Percentiles rank a stretch among this genome's conserved stretches.
Evolutionary conservation across 1,140 invertebrate genomes (phyloP).

Genomic region (Pseudomyrmex sp.): DNA sequence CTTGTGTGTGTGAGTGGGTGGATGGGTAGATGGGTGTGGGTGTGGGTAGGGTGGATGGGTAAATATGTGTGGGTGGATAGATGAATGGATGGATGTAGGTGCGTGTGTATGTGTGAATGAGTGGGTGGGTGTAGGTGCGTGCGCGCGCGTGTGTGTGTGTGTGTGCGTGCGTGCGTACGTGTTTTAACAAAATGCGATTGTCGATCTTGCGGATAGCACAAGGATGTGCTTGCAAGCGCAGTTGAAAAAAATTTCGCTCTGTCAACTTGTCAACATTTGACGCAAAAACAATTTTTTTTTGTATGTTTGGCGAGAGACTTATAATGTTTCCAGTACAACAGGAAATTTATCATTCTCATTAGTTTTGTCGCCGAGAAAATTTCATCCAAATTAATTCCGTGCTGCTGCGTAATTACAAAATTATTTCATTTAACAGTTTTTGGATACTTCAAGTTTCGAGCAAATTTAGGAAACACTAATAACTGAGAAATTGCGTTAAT

Average conservation of each 20-base stretch:
- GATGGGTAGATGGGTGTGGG: too few relatives aligned
- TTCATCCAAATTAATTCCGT: too few relatives aligned
- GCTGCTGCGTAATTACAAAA: too few relatives aligned
- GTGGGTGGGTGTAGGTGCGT: too few relatives aligned
- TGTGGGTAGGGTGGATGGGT: too few relatives aligned
- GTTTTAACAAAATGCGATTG: slow-evolving; percentile 57
- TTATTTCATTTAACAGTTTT: background rate
- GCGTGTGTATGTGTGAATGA: too few relatives aligned
- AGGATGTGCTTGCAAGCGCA: slow-evolving; percentile 17
- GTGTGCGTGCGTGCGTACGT: slow-evolving; percentile 22
- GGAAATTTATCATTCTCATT: slow-evolving; percentile 18
- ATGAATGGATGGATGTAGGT: too few relatives aligned
- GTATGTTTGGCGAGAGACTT: slow-evolving; percentile 1
- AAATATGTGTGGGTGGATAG: too few relatives aligned
- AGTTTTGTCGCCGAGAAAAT: background rate
- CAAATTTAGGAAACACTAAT: background rate
- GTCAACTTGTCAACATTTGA: slow-evolving; percentile 32
- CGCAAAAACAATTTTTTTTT: slow-evolving; percentile 37
- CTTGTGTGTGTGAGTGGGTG: too few relatives aligned
- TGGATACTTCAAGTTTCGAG: background rate
- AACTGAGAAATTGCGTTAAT: slow-evolving; percentile 8
- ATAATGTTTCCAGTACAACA: slow-evolving; percentile 11
- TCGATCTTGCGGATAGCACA: slow-evolving; percentile 19
- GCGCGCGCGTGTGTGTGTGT: too few relatives aligned
- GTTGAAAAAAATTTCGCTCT: slow-evolving; percentile 27